These are phyloP conservation scores for Albula glossodonta DNA, from an alignment of 2,113 vertebrate genomes.

Conservation along the genomic window DNA sequence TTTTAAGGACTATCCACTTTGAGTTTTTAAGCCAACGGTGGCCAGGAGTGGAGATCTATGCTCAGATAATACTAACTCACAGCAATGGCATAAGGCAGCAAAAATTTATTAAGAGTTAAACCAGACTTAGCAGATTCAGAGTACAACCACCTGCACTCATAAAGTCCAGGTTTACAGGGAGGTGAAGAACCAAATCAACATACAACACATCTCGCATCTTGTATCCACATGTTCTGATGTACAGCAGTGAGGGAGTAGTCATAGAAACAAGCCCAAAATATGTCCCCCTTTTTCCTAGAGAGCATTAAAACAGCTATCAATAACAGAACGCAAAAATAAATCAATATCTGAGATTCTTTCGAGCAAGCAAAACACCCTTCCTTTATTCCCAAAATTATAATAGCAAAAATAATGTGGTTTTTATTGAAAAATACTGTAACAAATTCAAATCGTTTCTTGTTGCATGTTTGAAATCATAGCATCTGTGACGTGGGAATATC, in stretches of 20 bases:
- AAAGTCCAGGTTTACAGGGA: not conserved
- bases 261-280: not conserved
- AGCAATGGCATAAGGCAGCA: not conserved
- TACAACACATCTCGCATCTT: not conserved
- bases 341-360: no score
- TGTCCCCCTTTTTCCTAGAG: conserved; percentile 9
- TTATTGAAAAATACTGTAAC: not conserved
- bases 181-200: not conserved
- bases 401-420: not conserved
- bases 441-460: conserved; percentile 25
- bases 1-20: not conserved
- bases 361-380: not conserved
- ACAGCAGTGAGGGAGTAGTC: not conserved
- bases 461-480: not conserved
- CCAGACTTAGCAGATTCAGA: not conserved
- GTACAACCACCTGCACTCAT: not conserved
- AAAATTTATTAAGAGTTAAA: not conserved
- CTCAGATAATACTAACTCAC: not conserved
- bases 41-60: not conserved
- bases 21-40: no score
- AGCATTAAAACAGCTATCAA: not conserved
- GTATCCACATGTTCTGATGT: not conserved
- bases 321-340: no score
- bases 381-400: not conserved
- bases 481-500: not conserved